Evolutionary conservation across 2,888 invertebrate genomes (phyloP), one percentile per base, ranked within the genome.

Genomic region (Antheraea yamamai): DNA sequence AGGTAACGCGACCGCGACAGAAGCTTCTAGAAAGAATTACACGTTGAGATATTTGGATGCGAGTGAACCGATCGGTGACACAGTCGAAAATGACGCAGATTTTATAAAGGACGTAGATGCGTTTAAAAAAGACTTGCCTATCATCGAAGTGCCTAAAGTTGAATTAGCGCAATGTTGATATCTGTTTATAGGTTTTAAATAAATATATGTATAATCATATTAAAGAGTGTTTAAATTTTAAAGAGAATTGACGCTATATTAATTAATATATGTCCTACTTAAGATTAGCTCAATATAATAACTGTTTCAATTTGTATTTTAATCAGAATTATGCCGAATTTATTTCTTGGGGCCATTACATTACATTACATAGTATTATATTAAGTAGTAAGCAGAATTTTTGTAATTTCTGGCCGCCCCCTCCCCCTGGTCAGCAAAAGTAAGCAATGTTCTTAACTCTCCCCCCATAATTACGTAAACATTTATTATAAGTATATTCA

Each of bases 41-140:
- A 77, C 79, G 0, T 83, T 94, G 0, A 81, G 82, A 0, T 91
- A 89, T 79, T 74, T 92, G 3, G 89, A 90, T 81, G 87, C 88
- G 0, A 82, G 77, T 73, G 80, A 87, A 6, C 86, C 89, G 0
- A 75, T 85, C 6, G 91, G 89, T 0, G 90, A 91, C 78, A 76
- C 84, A 0, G 73, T 72, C 0, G 93, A 92, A 61, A 85, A 84
- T 76, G 81, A 82, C 68, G 82, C 83, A 0, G 86, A 88, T 52
- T 94, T 92, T 78, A 87, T 95, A 39, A 86, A 55, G 3, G 84
- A 94, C 75, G 88, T 92, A 0, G 78, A 81, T 0, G 73, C 76
- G 0, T 94, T 94, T 79, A 91, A 87, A 72, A 77, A 39, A 3
- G 76, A 80, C 0, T 79, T 93, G 23, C 88, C 91, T 0, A 75